Evolutionary conservation across 1,140 invertebrate genomes (phyloP), one percentile per base, ranked within the genome.

Genomic region (Sarcophaga peregrina): DNA sequence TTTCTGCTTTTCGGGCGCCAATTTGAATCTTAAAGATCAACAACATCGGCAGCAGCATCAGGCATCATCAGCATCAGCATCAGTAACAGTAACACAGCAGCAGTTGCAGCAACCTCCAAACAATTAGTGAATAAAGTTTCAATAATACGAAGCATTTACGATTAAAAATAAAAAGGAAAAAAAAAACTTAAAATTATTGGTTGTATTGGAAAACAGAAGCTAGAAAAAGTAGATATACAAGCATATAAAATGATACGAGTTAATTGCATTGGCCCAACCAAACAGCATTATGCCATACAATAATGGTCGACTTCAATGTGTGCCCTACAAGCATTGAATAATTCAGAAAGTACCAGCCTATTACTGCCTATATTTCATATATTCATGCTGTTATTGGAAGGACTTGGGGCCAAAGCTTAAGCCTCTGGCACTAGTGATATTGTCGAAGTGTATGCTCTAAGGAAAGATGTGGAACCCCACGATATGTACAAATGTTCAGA

Each of bases 221-320:
- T 68, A 68, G 62, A 68, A 68, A 68, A 68, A 8, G 17, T 20
- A 68, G 62, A 68, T 68, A 68, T 68, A 68, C 62, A 68, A 58
- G n/a, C 54, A 58, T 58, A 58, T 68, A 68, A 68, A 68, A 68
- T 68, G 62, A 68, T 68, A 68, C 25, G 17, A 68, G 5, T 68
- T 68, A 68, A 68, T 68, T 68, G 62, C 62, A 68, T n/a, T 68
- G 62, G 8, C 17, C 54, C 25, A 37, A 37, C 25, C 25, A 37
- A 37, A 37, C 1, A 37, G 4, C 1, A 37, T 37, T 37, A 1
- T 37, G 4, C 25, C 4, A n/a, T 37, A 37, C 25, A 4, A 37
- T 37, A 37, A 37, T 37, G 25, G 25, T 37, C 25, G 25, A 37
- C 25, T 4, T 37, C 1, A 37, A 37, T 37, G 25, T 37, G 25